Base-by-base conservation (phyloP, 2,888 invertebrate species). In the Tetragonisca angustula region DNA sequence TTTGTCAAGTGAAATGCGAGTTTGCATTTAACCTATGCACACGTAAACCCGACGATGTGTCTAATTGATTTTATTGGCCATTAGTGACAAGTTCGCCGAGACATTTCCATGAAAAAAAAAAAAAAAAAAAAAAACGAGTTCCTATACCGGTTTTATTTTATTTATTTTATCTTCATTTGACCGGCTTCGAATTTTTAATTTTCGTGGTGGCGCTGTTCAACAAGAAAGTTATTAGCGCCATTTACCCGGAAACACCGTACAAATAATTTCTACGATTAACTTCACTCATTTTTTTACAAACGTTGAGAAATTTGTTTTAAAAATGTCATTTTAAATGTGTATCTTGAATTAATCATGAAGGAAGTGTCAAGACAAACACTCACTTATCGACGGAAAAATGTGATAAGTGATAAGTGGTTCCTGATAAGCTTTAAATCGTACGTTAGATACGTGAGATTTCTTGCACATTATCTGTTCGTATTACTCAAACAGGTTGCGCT, bases 121-220 rank as follows among this genome's bases (percentile, higher is more conserved):
- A 43, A 43, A 43, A 43, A 9, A 43, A 9, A 43, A 9, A 9
- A 36, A 36, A 36, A 83, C 71, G 72, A 82, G 78, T 84, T 86
- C 77, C 77, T 72, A 68, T 74, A 74, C 85, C 85, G 81, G 76
- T 86, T 89, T 81, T 87, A 76, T 76, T 79, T 71, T 72, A 75
- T 78, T 82, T 78, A 77, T 80, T 85, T 85, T 75, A 77, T 81
- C 73, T 65, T 77, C 76, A 62, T 77, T 85, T 76, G 43, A 71
- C 74, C 74, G 65, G 32, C n/a, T 36, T 59, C 43, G 62, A 64
- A 72, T 69, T 84, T 79, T 65, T 61, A 68, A 84, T 84, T 83
- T 76, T 79, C 24, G 36, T 79, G 67, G 71, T 62, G 68, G 68
- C 71, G 62, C 83, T 75, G 83, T 68, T 56, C 50, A 71, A 69